Conservation (phyloP, 2,888 invertebrate genomes). For the Lamproptera curius region DNA sequence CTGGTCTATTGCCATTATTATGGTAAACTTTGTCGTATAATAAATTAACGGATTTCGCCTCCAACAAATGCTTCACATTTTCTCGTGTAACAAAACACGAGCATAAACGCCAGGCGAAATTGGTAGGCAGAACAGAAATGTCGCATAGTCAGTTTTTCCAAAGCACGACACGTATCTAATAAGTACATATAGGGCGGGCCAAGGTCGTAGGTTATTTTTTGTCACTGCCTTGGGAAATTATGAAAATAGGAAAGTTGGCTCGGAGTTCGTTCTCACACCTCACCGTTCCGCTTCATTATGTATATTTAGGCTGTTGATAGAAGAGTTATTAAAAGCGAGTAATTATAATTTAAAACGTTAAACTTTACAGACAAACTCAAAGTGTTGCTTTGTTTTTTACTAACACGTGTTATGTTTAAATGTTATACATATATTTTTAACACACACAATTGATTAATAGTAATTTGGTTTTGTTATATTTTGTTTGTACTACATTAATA, state of each 20-base stretch:
- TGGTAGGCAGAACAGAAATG: not conserved
- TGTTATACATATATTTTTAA: no score
- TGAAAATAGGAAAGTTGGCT: constrained; percentile 1
- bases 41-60: no score
- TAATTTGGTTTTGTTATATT: no score
- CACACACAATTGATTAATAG: no score
- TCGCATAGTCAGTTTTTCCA: constrained; percentile 1
- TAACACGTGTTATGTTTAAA: no score
- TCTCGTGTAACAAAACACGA: no score
- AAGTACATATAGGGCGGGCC: constrained; percentile 4
- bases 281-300: not conserved
- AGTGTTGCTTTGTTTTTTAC: no score
- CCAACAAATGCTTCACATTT: no score
- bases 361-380: no score
- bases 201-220: constrained; percentile 14
- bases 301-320: not conserved
- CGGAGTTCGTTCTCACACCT: constrained; percentile 2
- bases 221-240: constrained; percentile 16
- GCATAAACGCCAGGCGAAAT: not conserved
- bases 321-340: no score
- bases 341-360: no score
- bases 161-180: not conserved
- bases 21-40: not conserved
- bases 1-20: not conserved
- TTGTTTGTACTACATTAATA: no score